These are phyloP conservation scores for Agrotis clavis DNA, from an alignment of 2,888 invertebrate species.

Conservation along the genomic window DNA sequence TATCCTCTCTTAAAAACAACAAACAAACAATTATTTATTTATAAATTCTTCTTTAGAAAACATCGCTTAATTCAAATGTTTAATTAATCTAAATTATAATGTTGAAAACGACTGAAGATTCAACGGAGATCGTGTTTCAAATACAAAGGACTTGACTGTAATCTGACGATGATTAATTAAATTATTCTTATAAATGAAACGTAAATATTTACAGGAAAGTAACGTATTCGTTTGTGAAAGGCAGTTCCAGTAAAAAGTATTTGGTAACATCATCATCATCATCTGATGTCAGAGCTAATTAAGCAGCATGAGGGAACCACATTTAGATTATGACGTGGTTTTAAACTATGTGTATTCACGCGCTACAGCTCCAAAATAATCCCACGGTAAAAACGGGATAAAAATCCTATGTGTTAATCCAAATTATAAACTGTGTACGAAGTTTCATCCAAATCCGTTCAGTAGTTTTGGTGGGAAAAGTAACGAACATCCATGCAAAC, in stretches of 20 bases:
- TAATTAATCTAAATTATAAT: slow-evolving; percentile 51
- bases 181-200: slow-evolving; percentile 29
- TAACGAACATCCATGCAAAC: no score
- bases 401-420: no score
- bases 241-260: neutral
- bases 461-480: no score
- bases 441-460: no score
- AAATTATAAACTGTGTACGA: no score
- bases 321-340: no score
- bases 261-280: neutral
- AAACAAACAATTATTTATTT: slow-evolving; percentile 31
- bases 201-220: slow-evolving; percentile 24
- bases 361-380: no score
- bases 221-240: neutral
- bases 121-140: slow-evolving; percentile 44
- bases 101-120: slow-evolving; percentile 31
- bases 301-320: no score
- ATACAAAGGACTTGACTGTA: slow-evolving; percentile 45
- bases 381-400: no score
- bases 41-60: slow-evolving; percentile 30
- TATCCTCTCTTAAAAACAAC: slow-evolving; percentile 17
- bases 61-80: slow-evolving; percentile 39
- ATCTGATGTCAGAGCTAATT: no score
- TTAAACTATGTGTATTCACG: no score
- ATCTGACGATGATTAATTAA: slow-evolving; percentile 41